Conservation (phyloP, 1,140 invertebrate genomes). For the Drosophila sp. region DNA sequence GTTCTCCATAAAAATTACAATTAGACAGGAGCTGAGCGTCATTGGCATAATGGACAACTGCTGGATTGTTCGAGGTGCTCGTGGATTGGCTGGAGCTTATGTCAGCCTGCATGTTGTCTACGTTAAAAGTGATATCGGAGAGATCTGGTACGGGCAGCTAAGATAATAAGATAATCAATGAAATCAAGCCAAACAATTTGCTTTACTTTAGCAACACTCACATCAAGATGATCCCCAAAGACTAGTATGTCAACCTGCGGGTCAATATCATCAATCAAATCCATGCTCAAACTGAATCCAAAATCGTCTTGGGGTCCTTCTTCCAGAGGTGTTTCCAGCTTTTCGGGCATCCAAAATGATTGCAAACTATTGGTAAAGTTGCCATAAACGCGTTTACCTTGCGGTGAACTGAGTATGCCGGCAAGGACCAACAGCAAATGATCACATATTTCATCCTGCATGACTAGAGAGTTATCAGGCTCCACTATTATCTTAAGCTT, state of each 20-base stretch:
- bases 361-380: conserved; percentile 67
- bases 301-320: conserved; percentile 46
- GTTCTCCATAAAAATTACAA: conserved; percentile 55
- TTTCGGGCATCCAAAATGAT: conserved; percentile 72
- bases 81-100: conserved; percentile 14
- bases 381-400: conserved; percentile 64
- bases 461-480: conserved; percentile 75
- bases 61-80: conserved; percentile 28
- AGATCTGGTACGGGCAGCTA: conserved; percentile 58
- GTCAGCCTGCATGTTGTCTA: conserved; percentile 51
- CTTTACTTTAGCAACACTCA: conserved; percentile 29
- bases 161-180: no score
- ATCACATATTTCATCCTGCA: conserved; percentile 82
- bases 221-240: conserved; percentile 70
- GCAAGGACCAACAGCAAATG: conserved; percentile 73
- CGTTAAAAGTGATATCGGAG: conserved; percentile 55
- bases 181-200: no score
- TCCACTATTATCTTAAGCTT: conserved; percentile 80
- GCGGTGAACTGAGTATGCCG: conserved; percentile 67
- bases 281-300: conserved; percentile 46
- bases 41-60: conserved; percentile 59
- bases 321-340: conserved; percentile 62
- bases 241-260: conserved; percentile 69
- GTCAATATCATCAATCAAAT: conserved; percentile 53
- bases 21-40: conserved; percentile 71